These are phyloP conservation scores for Formicarius rufipectus DNA, from an alignment of 2,113 vertebrate species.

Conservation along the genomic window DNA sequence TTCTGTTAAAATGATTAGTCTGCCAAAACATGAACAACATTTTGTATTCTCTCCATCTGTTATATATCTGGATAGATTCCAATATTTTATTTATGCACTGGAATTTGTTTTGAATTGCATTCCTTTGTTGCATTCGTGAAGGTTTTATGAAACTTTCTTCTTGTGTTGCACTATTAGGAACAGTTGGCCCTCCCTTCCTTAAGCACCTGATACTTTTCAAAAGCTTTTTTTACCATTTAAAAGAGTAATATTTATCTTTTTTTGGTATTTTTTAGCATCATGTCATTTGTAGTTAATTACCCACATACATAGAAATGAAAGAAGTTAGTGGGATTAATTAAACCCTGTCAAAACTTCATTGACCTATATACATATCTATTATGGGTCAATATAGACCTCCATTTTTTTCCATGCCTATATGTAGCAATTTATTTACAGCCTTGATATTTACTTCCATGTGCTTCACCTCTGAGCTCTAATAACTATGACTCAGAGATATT, in stretches of 20 bases:
- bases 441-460: neutral
- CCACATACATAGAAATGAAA: neutral
- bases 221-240: neutral
- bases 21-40: neutral
- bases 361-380: neutral
- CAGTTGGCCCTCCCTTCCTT: neutral
- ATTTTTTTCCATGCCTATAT: neutral
- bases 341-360: neutral
- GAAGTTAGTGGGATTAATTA: neutral
- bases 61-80: constrained; percentile 16
- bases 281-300: neutral
- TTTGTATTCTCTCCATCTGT: constrained; percentile 49
- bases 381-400: neutral
- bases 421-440: neutral
- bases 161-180: neutral
- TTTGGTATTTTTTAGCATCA: neutral
- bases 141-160: neutral
- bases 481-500: neutral
- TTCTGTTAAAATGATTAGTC: constrained; percentile 3
- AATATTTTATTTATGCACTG: constrained; percentile 44
- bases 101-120: constrained; percentile 23
- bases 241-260: neutral
- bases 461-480: neutral
- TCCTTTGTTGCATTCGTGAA: neutral
- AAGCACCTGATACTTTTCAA: neutral